Conservation (phyloP, 1,140 invertebrate species). For the Diabrotica undecimpunctata region DNA sequence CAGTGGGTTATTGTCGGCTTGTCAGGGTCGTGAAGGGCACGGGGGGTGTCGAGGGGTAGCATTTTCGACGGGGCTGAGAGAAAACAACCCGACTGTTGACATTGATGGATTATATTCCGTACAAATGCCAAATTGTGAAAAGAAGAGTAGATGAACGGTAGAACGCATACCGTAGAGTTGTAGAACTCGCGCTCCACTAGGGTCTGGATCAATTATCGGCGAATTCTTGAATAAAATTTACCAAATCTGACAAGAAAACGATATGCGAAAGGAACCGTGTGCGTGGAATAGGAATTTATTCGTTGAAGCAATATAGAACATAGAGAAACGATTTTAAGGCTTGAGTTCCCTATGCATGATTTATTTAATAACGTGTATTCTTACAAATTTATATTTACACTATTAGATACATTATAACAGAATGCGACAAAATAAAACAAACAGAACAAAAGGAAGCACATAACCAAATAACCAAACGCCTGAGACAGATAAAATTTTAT, state of each 20-base stretch:
- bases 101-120: constrained; percentile 48
- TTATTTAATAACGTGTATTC: too few species aligned
- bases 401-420: too few species aligned
- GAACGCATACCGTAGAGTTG: constrained; percentile 38
- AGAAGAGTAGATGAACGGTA: constrained; percentile 48
- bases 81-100: constrained; percentile 48
- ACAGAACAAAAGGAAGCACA: too few species aligned
- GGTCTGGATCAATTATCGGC: constrained; percentile 44
- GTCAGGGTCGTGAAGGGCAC: constrained; percentile 25
- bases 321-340: too few species aligned
- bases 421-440: too few species aligned
- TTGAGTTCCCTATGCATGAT: too few species aligned
- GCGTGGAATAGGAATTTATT: not conserved
- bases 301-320: too few species aligned
- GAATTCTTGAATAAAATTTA: constrained; percentile 32
- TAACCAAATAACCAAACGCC: too few species aligned
- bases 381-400: too few species aligned
- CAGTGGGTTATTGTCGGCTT: constrained; percentile 47
- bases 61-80: constrained; percentile 41
- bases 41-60: constrained; percentile 28
- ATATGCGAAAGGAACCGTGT: not conserved
- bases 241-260: constrained; percentile 11
- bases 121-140: constrained; percentile 51
- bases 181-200: constrained; percentile 32
- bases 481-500: too few species aligned